A percentile compares a stretch with the other conserved stretches of the same genome.
phyloP scores from a whole-genome alignment of 2,797 vertebrate species.

The Chaunax sp. region DNA sequence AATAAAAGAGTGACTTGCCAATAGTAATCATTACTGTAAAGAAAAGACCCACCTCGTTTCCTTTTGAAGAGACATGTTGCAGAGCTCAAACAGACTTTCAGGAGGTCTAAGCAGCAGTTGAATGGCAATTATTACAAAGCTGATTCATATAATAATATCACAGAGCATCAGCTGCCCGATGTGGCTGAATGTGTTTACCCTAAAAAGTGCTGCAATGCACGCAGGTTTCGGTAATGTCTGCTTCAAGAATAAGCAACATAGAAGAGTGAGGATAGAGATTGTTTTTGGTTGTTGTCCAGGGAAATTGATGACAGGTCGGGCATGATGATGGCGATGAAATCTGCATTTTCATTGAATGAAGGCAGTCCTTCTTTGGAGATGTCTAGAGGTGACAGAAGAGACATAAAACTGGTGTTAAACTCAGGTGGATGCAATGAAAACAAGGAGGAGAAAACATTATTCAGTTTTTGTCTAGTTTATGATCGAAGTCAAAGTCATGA shows the following conservation, averaged over 20 bases:
- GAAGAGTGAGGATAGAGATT: conserved; percentile 25
- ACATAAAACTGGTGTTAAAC: conserved; percentile 21
- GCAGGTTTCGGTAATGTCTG: conserved; percentile 48
- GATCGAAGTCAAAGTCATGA: background rate
- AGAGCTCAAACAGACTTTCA: conserved; percentile 53
- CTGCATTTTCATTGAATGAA: conserved; percentile 48
- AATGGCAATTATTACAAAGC: conserved; percentile 70
- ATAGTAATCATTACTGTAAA: conserved; percentile 24
- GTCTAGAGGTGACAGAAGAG: conserved; percentile 57
- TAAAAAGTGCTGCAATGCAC: conserved; percentile 73
- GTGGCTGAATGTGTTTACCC: conserved; percentile 47
- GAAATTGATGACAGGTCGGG: conserved; percentile 40
- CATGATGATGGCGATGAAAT: conserved; percentile 33
- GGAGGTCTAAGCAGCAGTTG: conserved; percentile 58
- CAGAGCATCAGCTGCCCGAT: conserved; percentile 44
- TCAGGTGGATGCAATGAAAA: conserved; percentile 9
- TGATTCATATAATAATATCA: conserved; percentile 50
- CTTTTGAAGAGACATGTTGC: conserved; percentile 71
- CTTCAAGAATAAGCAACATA: conserved; percentile 47
- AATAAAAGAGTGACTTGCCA: conserved; percentile 19
- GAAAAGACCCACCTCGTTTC: conserved; percentile 61
- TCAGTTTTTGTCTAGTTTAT: conserved; percentile 2
- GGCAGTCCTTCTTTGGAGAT: conserved; percentile 51
- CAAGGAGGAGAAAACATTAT: background rate
- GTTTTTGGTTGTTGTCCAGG: conserved; percentile 44